Base-by-base conservation (phyloP, 35 echinoderm and acorn worm species). In the Apostichopus japonicus region DNA sequence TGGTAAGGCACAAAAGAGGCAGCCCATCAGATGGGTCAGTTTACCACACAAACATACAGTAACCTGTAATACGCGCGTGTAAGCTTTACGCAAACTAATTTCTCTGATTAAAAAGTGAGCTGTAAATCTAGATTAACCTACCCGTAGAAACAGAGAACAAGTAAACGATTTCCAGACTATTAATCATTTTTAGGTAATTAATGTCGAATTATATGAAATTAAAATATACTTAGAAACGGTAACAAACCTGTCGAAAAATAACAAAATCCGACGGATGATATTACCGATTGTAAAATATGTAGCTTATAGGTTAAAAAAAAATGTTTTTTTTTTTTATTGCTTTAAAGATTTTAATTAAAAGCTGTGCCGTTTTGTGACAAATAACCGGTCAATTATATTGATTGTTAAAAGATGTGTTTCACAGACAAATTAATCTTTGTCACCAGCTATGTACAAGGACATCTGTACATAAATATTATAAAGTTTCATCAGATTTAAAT, bases 101-200 rank as follows among this genome's bases (percentile, higher is more conserved):
- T 75, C 22, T 75, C 71, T 75, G 71, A 75, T 75, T 75, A 75
- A 19, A 75, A 75, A 75, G 15, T 44, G 33, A 75, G 71, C 15
- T 75, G n/a, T 75, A 75, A 75, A 75, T 75, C 71, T 75, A 75
- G 16, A 19, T 75, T 75, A 75, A n/a, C n/a, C 17, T 75, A 75
- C 16, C 63, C 17, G 71, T 75, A 19, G 71, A 75, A 75, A 75
- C 22, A 75, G 71, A 23, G 71, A 6, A 19, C 71, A 75, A 75
- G 17, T 75, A 75, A 75, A 75, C 14, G 71, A 75, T 75, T n/a
- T 75, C n/a, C n/a, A 21, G 71, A 75, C 17, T 23, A 75, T 75
- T 75, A 75, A 75, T 75, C 71, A 75, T 75, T 75, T 67, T 75
- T 75, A 75, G 71, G 71, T 75, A 75, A 75, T 75, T 75, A 75